These are phyloP conservation scores for Acromyrmex echinatior DNA, from an alignment of 1,140 invertebrate species.

Conservation along the genomic window DNA sequence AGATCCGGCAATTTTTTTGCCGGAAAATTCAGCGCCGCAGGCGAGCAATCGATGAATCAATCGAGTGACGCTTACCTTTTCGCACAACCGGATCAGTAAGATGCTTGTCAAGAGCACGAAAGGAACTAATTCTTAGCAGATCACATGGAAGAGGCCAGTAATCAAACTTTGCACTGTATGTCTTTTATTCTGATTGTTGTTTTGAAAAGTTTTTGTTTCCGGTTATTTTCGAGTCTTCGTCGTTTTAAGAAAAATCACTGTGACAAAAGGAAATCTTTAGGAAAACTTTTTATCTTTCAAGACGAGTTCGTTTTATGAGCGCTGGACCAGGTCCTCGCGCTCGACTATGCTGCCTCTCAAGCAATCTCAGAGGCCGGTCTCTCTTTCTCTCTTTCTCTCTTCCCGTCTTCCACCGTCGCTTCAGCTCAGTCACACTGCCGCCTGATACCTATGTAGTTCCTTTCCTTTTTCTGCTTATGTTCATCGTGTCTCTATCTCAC, in stretches of 20 bases:
- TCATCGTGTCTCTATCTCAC: slow-evolving; percentile 53
- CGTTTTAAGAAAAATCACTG: neutral
- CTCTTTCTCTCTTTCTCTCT: slow-evolving; percentile 37
- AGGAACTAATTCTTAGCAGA: neutral
- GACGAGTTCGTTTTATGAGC: slow-evolving; percentile 66
- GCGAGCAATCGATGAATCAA: slow-evolving; percentile 6
- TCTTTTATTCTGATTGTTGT: neutral
- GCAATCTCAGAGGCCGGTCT: slow-evolving; percentile 33
- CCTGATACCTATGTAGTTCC: slow-evolving; percentile 59
- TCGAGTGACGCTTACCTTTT: slow-evolving; percentile 25
- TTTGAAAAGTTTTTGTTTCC: neutral
- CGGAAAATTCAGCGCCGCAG: neutral
- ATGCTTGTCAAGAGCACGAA: slow-evolving; percentile 5
- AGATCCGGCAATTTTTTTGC: neutral
- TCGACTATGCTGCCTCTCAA: slow-evolving; percentile 58
- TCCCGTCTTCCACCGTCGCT: neutral
- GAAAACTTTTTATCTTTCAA: slow-evolving; percentile 60
- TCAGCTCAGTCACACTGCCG: slow-evolving; percentile 58
- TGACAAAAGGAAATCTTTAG: slow-evolving; percentile 31
- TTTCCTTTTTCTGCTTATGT: slow-evolving; percentile 21
- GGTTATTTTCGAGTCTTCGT: neutral
- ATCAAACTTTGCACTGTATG: neutral
- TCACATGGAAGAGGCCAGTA: slow-evolving; percentile 17
- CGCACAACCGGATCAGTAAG: neutral
- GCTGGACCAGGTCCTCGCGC: slow-evolving; percentile 69